Evolutionary conservation across 2,888 invertebrate species (phyloP), one percentile per base, ranked within the genome.

Genomic region (Lochmaea capreae): DNA sequence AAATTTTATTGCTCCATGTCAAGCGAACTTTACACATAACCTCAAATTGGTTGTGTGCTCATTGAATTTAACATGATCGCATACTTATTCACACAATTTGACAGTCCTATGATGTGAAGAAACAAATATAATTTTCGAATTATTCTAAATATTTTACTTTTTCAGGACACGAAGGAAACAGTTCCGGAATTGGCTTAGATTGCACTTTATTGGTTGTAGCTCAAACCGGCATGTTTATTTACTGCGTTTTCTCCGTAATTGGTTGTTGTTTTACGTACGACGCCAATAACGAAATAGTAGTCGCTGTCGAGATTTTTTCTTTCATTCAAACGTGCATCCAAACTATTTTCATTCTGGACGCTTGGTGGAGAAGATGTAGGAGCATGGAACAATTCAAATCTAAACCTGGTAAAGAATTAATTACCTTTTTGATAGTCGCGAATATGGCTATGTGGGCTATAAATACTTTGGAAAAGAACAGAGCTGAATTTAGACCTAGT

Each of bases 401-500:
- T 57, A 96, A 96, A 83, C 96, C 96, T 0, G 96, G 96, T 0
- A 89, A 96, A 54, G 94, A 96, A 85, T 89, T 95, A 46, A 93
- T 96, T 61, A 97, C 96, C 0, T 97, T 96, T 86, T 88, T 97
- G 12, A 88, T 95, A 42, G 84, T 95, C 2, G 92, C 93, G 18
- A 95, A 95, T 83, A 92, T 96, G 87, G 95, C 96, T 18, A 92
- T 95, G 89, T 95, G 95, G 95, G 92, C 94, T 43, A 93, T 97
- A 63, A 95, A 95, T 84, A 94, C 95, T 0, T 88, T 96, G 67
- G 95, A 96, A 83, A 93, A 95, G 87, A 94, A 94, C 78, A 90
- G 95, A 3, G 94, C 96, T 0, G 93, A 94, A 76, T 95, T 95
- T 77, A 90, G 95, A 66, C 94, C 95, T 10, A 92, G 94, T 14